Base-by-base conservation (phyloP, 2,797 vertebrate species). In the Rhyacichthys aspro region DNA sequence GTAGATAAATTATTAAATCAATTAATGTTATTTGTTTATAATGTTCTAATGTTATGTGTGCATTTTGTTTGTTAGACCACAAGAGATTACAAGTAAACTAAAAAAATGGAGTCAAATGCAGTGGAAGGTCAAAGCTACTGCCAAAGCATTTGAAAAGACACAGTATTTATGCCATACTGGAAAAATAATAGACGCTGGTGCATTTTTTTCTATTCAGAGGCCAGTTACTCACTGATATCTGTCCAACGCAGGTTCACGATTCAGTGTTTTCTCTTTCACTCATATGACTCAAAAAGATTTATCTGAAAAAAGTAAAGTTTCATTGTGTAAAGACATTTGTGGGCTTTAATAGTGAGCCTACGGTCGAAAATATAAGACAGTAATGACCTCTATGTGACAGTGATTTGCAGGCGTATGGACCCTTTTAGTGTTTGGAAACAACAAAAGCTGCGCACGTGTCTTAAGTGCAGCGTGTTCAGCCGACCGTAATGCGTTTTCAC, bases 1-100 rank as follows among this genome's bases (percentile, higher is more conserved):
- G 84, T 86, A 82, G 54, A 87, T 82, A 84, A 56, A 63, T 79
- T 45, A n/a, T 55, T 59, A n/a, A 70, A 61, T 45, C 17, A 62
- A 53, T 71, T 55, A 9, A 55, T 68, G 61, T 67, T 70, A 15
- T 45, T 46, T 46, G 34, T 68, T 60, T 34, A 59, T 43, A 62
- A 44, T 9, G 10, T 18, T n/a, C n/a, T n/a, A 59, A 7, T n/a
- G 41, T 67, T 63, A 48, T 38, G 19, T 49, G 55, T 9, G 32
- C 50, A 15, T 38, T 12, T 52, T 60, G 52, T 59, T 67, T 72
- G 46, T 68, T 61, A n/a, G 38, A 49, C 55, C 46, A 36, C 18
- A 43, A 28, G 43, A 60, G 43, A 74, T 70, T 64, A 50, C 52
- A 70, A 62, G 10, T 33, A 42, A 23, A 67, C 8, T 59, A 14